Evolutionary conservation across 2,888 invertebrate species (phyloP).

Genomic region (Parthenolecanium corni): DNA sequence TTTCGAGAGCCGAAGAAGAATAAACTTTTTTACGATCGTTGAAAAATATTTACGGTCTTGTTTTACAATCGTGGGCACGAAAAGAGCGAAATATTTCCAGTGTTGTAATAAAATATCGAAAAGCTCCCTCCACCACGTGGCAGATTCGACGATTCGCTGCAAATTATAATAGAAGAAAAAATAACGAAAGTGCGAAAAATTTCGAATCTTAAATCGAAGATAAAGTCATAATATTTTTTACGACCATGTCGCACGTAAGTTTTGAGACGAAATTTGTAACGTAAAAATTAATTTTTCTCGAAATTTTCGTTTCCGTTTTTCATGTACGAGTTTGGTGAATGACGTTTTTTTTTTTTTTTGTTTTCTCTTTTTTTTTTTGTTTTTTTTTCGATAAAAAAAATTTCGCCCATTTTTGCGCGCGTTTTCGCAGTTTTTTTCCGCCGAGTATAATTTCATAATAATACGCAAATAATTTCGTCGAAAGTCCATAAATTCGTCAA

Average conservation of each 20-base stretch:
- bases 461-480: background rate
- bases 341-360: background rate
- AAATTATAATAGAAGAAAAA: no score
- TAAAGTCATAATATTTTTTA: background rate
- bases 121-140: no score
- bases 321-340: background rate
- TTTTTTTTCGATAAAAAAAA: background rate
- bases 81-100: background rate
- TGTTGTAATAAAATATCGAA: no score
- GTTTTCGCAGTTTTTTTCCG: no score
- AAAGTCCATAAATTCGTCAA: background rate
- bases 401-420: no score
- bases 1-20: background rate
- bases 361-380: background rate
- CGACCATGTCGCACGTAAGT: slow-evolving; percentile 7
- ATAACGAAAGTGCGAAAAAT: background rate
- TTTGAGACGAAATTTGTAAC: slow-evolving; percentile 22
- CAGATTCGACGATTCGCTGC: no score
- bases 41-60: slow-evolving; percentile 14
- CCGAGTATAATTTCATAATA: no score
- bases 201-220: background rate
- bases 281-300: background rate
- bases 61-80: slow-evolving; percentile 22
- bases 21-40: slow-evolving; percentile 12
- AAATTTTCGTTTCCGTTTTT: background rate